Evolutionary conservation across 2,797 vertebrate species (phyloP).

Genomic region (Aulostomus chinensis): DNA sequence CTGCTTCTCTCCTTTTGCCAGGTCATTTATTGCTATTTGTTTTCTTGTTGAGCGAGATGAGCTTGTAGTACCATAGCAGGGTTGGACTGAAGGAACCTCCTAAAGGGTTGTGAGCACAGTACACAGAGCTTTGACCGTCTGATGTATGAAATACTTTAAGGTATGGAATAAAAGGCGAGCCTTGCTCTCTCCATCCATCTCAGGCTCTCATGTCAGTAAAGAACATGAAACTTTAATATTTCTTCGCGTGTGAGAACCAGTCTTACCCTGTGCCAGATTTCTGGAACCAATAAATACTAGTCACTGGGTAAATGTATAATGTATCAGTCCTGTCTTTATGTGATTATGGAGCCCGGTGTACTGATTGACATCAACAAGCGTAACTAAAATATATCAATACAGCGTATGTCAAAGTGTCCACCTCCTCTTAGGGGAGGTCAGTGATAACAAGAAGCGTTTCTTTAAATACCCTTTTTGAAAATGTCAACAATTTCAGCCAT

Average conservation of each 20-base stretch:
- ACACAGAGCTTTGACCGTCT: conserved; percentile 27
- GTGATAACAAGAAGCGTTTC: not conserved
- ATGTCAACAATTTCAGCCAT: not conserved
- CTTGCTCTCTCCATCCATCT: conserved; percentile 5
- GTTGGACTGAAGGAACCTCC: conserved; percentile 31
- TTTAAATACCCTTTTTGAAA: not conserved
- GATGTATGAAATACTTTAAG: conserved; percentile 39
- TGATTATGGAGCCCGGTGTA: conserved; percentile 4
- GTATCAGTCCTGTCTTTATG: conserved; percentile 5
- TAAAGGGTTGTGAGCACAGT: conserved; percentile 23
- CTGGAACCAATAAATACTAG: conserved; percentile 43
- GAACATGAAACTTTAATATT: conserved; percentile 68
- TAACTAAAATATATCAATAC: not conserved
- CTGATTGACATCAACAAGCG: not conserved
- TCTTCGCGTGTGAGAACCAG: conserved; percentile 77
- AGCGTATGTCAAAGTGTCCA: not conserved
- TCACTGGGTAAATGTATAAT: conserved; percentile 20
- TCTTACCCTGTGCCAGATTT: not conserved
- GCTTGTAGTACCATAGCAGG: conserved; percentile 54
- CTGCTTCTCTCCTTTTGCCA: conserved; percentile 91
- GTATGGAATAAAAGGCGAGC: not conserved
- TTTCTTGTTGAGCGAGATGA: conserved; percentile 71
- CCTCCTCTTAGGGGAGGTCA: not conserved
- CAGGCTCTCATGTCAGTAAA: conserved; percentile 81
- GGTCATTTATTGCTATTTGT: conserved; percentile 87